Percentiles rank a stretch among this genome's conserved stretches.
These are phyloP conservation scores for Neogobius melanostomus DNA, from an alignment of 2,113 vertebrate species.

Conservation along the genomic window DNA sequence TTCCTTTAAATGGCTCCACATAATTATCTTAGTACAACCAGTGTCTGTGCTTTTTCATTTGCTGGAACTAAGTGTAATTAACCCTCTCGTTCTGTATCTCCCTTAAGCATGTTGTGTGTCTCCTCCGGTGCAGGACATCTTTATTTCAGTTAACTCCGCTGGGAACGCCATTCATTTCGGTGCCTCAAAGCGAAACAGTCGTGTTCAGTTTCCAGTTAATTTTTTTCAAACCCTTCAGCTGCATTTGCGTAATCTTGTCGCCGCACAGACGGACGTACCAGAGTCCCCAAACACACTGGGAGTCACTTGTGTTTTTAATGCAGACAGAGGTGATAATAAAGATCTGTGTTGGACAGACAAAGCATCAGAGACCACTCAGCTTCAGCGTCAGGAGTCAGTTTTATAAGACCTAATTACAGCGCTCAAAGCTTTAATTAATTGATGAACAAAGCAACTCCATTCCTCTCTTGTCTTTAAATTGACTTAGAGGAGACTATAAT, in stretches of 20 bases:
- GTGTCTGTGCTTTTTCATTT: background rate
- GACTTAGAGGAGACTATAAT: too few relatives aligned
- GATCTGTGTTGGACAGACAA: constrained; percentile 39
- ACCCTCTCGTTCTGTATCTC: background rate
- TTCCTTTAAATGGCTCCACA: too few relatives aligned
- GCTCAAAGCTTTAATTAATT: constrained; percentile 44
- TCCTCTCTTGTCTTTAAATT: too few relatives aligned
- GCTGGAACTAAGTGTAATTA: background rate
- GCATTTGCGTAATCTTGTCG: constrained; percentile 29
- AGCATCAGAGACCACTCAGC: constrained; percentile 36
- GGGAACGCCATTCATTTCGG: constrained; percentile 4
- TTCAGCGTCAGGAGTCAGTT: constrained; percentile 39
- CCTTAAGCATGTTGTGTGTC: background rate
- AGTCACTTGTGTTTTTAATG: background rate
- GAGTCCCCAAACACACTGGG: constrained; percentile 1
- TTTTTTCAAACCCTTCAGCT: constrained; percentile 5
- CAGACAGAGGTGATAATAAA: constrained; percentile 32
- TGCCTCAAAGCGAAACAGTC: constrained; percentile 15
- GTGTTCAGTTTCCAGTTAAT: constrained; percentile 30
- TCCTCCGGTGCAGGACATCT: background rate
- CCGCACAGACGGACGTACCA: constrained; percentile 6
- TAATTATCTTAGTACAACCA: background rate
- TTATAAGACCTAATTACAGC: constrained; percentile 37
- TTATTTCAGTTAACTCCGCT: background rate
- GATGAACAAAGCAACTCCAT: background rate